Evolutionary conservation across 2,888 invertebrate species (phyloP), one percentile per base, ranked within the genome.

Genomic region (Melanotus villosus): DNA sequence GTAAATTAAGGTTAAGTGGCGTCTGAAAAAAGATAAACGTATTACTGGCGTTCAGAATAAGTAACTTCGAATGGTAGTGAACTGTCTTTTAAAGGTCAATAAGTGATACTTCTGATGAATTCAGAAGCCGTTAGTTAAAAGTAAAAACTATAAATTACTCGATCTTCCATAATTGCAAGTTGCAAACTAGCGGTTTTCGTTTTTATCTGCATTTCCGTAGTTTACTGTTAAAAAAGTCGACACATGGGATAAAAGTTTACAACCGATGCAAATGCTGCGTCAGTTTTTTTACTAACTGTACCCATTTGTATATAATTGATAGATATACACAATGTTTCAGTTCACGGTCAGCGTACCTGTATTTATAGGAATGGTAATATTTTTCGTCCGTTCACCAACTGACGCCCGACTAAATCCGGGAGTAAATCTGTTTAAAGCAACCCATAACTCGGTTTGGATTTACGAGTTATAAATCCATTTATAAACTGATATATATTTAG

Each of bases 1-100:
- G 16, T 52, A 65, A 69, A 69, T 69, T 69, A 65, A 65, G 69
- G 69, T 69, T 69, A 69, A 65, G 50, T 69, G 65, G 58, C 21
- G 47, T 45, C 64, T 21, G 12, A 45, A 63, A 52, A 38, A 56
- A 19, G 45, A 68, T 57, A 43, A 65, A 65, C 34, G n/a, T 14
- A 47, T 23, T 10, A 47, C 16, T 47, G 21, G 23, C 10, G 19
- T 10, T 12, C 19, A 10, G 16, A 41, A 1, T 9, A 9, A 7
- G 41, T 16, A n/a, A n/a, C n/a, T n/a, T n/a, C n/a, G n/a, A n/a
- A 16, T 9, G 26, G 26, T 3, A 26, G 26, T 7, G 16, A 41
- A 43, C 36, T 19, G 32, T 54, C 34, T 14, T 7, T n/a, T 9
- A 38, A 23, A 38, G 57, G 57, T 57, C 18, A 57, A 36, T 57